phyloP scores from a whole-genome alignment of 2,888 invertebrate genomes.

The Torymus texanus region DNA sequence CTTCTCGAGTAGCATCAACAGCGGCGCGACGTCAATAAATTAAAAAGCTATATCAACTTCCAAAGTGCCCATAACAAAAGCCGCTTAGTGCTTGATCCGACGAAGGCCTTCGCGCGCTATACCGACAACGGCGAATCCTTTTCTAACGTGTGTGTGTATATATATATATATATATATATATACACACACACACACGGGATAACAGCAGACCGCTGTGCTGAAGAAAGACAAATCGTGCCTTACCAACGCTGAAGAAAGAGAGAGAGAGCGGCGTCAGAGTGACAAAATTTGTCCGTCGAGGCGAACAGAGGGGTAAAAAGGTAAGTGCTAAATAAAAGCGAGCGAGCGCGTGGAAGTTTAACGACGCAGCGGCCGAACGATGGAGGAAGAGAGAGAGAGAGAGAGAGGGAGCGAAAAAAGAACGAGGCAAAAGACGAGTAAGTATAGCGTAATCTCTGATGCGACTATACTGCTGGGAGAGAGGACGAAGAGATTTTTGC shows the following conservation, averaged over 20 bases:
- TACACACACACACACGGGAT: background rate
- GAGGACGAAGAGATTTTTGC: constrained; percentile 2
- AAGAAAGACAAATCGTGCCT: background rate
- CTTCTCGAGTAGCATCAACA: background rate
- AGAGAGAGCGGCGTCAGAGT: background rate
- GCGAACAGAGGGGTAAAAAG: constrained; percentile 24
- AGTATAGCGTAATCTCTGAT: constrained; percentile 43
- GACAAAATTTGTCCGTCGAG: constrained; percentile 35
- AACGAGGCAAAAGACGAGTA: constrained; percentile 13
- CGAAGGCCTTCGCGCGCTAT: no score
- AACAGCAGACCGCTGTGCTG: constrained; percentile 9
- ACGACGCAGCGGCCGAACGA: constrained; percentile 22
- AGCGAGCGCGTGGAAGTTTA: constrained; percentile 31
- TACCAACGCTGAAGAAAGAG: background rate
- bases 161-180: no score
- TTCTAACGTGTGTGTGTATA: constrained; percentile 6
- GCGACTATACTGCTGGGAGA: constrained; percentile 12
- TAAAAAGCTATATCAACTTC: constrained; percentile 37
- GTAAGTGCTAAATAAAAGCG: constrained; percentile 49
- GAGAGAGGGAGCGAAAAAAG: constrained; percentile 21
- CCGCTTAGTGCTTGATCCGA: constrained; percentile 48
- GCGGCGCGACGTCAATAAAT: constrained; percentile 22
- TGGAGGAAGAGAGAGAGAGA: constrained; percentile 20
- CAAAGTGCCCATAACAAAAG: constrained; percentile 38
- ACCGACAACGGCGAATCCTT: constrained; percentile 8